Evolutionary conservation across 2,113 vertebrate species (phyloP), one percentile per base, ranked within the genome.

Genomic region (Erpornis zantholeuca): DNA sequence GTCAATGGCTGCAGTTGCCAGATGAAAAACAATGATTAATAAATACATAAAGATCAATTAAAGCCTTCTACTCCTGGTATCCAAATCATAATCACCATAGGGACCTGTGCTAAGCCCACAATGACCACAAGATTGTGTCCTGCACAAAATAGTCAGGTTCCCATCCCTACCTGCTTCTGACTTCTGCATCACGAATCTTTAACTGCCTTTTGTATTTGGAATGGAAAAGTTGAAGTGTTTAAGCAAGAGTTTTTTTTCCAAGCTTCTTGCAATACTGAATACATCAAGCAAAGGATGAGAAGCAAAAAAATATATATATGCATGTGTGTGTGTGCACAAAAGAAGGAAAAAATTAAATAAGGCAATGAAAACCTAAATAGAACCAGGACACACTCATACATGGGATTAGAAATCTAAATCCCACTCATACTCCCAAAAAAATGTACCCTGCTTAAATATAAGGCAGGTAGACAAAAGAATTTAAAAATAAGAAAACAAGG

Each of bases 271-370:
- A 68, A 50, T 12, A 28, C 7, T 18, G 20, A 52, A n/a, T n/a
- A 42, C 36, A 44, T 57, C n/a, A 61, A 18, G 11, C 13, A 83
- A 63, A 11, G 18, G 42, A 45, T 6, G 18, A 61, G 27, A 38
- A 50, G 6, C 12, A 36, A 36, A 81, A 40, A 11, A 35, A 28
- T 0, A 50, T 22, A 29, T 2, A 2, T 3, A 2, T 33, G 5
- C 5, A 3, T 3, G 3, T 7, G 16, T 19, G 16, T 6, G 5
- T 10, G 4, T 9, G 8, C 3, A 65, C 14, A 61, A 69, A 8
- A 61, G 27, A 63, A 69, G 2, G 33, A 33, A 84, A 82, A 81
- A 47, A 72, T 14, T 10, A 31, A 19, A 47, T 59, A 78, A 35
- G 28, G 7, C 13, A 54, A 18, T 5, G 6, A 6, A 57, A 79